Evolutionary conservation across 1,140 invertebrate species (phyloP), one percentile per base, ranked within the genome.

Genomic region (Eupristina koningsbergeri): DNA sequence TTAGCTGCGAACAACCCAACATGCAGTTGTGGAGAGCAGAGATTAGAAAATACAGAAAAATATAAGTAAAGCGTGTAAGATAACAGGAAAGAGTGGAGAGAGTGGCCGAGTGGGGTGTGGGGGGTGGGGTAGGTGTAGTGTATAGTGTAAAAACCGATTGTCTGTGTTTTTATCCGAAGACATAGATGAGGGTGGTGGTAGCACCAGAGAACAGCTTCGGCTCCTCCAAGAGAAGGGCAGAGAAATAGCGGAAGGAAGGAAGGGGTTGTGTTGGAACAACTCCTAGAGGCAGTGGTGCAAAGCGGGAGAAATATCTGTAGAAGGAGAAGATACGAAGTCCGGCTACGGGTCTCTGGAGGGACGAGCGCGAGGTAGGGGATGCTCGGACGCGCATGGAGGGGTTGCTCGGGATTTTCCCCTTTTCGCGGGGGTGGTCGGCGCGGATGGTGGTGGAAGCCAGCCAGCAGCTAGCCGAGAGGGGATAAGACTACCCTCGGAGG

Each of bases 141-240:
- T n/a, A n/a, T 90, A 91, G 89, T 89, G 87, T 88, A 89, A 91
- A 91, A 89, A 88, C 88, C 88, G 89, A 91, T 92, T 89, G 90
- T 90, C 88, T 89, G 89, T 91, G 89, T 92, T 92, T 92, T 92
- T 91, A 91, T 91, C 89, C 89, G 89, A 91, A 92, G 91, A 92
- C 89, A 86, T 53, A 31, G 78, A 22, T 8, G 29, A 78, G 80
- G 22, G 69, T 47, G 69, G 85, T 85, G 83, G 83, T 58, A 86
- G 84, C 76, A n/a, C 3, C 36, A 41, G 6, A n/a, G 39, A 71
- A 19, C n/a, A 64, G 67, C 26, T 41, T 41, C 29, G 67, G 36
- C 39, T 71, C 26, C 67, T 71, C 67, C 19, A 41, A 19, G 67
- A 71, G 67, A 41, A 71, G 67, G 67, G 36, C 36, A 41, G 39